Conservation (phyloP, 1,140 invertebrate species). For the Potamilus streckersoni region DNA sequence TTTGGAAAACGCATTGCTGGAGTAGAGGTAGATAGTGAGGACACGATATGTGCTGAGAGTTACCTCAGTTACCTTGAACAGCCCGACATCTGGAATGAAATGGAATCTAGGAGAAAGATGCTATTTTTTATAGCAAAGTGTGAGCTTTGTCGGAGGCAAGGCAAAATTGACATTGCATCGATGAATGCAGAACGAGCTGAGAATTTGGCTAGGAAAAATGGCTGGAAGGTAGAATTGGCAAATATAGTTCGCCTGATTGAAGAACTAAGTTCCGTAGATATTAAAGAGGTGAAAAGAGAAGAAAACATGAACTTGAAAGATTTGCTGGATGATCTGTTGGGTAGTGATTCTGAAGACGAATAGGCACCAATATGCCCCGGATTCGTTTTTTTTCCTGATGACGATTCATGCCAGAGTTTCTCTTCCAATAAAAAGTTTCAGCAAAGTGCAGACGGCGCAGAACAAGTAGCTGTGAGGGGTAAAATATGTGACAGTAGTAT, state of each 20-base stretch:
- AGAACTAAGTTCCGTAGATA: no score
- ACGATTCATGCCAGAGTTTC: no score
- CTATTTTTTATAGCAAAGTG: slow-evolving; percentile 14
- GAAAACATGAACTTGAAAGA: no score
- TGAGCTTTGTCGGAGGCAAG: slow-evolving; percentile 10
- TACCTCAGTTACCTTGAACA: slow-evolving; percentile 10
- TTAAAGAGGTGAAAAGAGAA: no score
- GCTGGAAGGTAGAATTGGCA: slow-evolving; percentile 7
- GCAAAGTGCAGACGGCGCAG: no score
- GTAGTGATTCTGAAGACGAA: no score
- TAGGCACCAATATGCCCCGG: no score
- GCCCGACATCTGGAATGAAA: slow-evolving; percentile 8
- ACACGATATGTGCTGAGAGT: slow-evolving; percentile 8
- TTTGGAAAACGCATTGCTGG: slow-evolving; percentile 18
- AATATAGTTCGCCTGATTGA: slow-evolving; percentile 5
- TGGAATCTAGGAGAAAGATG: slow-evolving; percentile 21
- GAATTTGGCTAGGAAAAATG: slow-evolving; percentile 10
- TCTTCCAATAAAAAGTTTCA: no score
- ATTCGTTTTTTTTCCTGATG: no score
- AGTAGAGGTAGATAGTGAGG: not conserved
- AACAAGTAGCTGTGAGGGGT: no score
- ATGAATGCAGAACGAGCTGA: slow-evolving; percentile 18
- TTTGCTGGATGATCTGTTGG: no score
- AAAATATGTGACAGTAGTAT: no score
- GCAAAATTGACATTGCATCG: slow-evolving; percentile 3